Evolutionary conservation across 2,797 vertebrate species (phyloP).

Genomic region (Galago senegalensis): DNA sequence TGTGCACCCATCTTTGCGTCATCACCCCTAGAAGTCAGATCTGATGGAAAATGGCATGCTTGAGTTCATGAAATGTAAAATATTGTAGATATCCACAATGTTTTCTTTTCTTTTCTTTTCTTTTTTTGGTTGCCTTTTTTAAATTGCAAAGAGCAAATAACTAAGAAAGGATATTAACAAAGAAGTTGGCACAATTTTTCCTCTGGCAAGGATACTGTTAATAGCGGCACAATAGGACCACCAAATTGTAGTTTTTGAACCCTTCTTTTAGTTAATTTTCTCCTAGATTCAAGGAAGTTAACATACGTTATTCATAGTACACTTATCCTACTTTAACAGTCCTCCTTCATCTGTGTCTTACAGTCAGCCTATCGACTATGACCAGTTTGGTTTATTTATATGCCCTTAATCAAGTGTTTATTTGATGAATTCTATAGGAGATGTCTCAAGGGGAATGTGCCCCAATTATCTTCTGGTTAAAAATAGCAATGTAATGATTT

Average conservation of each 20-base stretch:
- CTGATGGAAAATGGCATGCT: slow-evolving; percentile 81
- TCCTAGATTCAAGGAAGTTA: too few relatives aligned
- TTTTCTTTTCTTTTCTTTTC: slow-evolving; percentile 53
- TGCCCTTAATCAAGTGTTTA: neutral
- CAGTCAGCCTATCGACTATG: too few relatives aligned
- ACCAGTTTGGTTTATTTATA: neutral
- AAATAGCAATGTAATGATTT: neutral
- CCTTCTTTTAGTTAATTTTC: too few relatives aligned
- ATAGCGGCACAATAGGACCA: slow-evolving; percentile 76
- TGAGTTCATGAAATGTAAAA: slow-evolving; percentile 87
- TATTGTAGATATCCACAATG: slow-evolving; percentile 88
- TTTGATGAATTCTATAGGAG: neutral
- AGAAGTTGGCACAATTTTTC: slow-evolving; percentile 79
- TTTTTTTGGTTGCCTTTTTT: neutral
- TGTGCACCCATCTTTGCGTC: slow-evolving; percentile 68
- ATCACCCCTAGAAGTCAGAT: slow-evolving; percentile 63
- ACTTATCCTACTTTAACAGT: too few relatives aligned
- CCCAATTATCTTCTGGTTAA: neutral
- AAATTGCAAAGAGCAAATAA: slow-evolving; percentile 83
- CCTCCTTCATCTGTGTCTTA: too few relatives aligned
- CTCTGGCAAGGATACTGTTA: slow-evolving; percentile 79
- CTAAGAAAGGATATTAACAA: neutral
- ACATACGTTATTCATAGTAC: too few relatives aligned
- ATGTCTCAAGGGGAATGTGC: neutral
- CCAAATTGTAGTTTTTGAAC: neutral